Base-by-base conservation (phyloP, 1,140 invertebrate genomes). In the Zaprionus davidi region DNA sequence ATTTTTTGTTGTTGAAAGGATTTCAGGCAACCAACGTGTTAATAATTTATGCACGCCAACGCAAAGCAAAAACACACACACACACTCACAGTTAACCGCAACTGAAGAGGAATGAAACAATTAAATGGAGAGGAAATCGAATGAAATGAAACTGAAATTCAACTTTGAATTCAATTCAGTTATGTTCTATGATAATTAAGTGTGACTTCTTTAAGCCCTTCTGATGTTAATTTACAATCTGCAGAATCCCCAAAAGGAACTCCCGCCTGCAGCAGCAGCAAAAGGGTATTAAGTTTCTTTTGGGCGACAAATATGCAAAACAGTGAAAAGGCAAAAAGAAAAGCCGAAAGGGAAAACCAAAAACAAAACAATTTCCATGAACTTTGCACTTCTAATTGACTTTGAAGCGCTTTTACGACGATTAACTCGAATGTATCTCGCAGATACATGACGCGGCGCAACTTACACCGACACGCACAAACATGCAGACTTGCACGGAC, bases 381-480 rank as follows among this genome's bases (percentile, higher is more conserved):
- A 82, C 83, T 86, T 87, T 87, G 56, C 56, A 55, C 56, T 75
- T 73, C 68, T 86, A 86, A 86, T 86, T 86, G 79, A 82, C 82
- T 82, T 82, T 75, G 66, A 75, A 75, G 67, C 41, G 67, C 58
- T 64, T 75, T 70, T 68, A 71, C 77, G 73, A 74, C 72, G 80
- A 87, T 86, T 86, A 86, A 87, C 71, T 80, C 72, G 71, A 82
- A 77, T 82, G 83, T 87, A 87, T 79, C 83, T 76, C 62, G 60
- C 60, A 71, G 84, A 76, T 79, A 79, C 64, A 53, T 38, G 49
- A 68, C 12, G 36, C 57, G 20, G 41, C 44, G 24, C 17, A 22
- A 53, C 64, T 44, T 46, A 69, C 65, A 56, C 65, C 57, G 46
- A 34, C 49, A 22, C 20, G 34, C 56, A 15, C 38, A 41, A 15